These are phyloP conservation scores for Crotalus helleri DNA, from an alignment of 2,113 vertebrate genomes.

Conservation along the genomic window DNA sequence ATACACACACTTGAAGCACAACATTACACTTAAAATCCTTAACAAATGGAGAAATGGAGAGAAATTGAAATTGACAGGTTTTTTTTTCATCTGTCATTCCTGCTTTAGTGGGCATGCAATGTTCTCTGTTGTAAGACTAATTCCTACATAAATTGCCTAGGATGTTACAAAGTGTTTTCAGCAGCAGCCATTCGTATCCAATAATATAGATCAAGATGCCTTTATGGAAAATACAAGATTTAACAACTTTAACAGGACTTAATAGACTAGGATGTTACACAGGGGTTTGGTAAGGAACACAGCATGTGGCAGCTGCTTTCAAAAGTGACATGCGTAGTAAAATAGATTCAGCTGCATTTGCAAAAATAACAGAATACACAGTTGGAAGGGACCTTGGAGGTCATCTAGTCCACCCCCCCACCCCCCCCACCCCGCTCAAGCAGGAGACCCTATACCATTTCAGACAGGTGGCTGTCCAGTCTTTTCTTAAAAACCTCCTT, in stretches of 20 bases:
- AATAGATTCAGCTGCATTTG: not conserved
- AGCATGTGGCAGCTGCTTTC: not conserved
- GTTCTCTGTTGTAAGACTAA: not conserved
- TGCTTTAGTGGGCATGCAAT: not conserved
- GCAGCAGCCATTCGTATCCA: not conserved
- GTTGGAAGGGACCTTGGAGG: not conserved
- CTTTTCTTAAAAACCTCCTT: not conserved
- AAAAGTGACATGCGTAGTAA: not conserved
- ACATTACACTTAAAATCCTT: not conserved
- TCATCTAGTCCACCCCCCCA: not conserved
- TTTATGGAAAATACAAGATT: not conserved
- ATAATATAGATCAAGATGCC: not conserved
- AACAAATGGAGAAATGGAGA: not conserved
- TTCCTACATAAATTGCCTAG: not conserved
- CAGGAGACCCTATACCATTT: not conserved
- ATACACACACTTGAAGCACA: not conserved
- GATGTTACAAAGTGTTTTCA: not conserved
- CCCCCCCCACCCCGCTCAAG: not conserved
- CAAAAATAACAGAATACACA: not conserved
- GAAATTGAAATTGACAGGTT: not conserved
- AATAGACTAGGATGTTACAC: not conserved
- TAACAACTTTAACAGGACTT: slow-evolving; percentile 26
- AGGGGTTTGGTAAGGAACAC: not conserved
- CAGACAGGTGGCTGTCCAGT: not conserved
- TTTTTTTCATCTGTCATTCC: not conserved